These are phyloP conservation scores for Leptinotarsa tumamoca DNA, from an alignment of 2,888 invertebrate genomes.

Conservation along the genomic window DNA sequence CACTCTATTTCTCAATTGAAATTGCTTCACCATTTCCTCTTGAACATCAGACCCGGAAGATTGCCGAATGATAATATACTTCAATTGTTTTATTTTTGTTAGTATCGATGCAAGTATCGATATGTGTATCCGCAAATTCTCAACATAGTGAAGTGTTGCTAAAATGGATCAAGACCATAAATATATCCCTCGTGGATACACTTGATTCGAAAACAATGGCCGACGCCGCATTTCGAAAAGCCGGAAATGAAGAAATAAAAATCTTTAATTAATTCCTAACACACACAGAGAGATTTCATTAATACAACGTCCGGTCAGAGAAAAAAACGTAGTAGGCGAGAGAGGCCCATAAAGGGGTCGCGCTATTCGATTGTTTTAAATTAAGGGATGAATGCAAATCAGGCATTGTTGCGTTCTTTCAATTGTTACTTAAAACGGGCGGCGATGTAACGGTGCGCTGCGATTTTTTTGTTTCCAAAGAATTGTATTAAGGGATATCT, in stretches of 20 bases:
- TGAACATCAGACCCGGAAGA: no score
- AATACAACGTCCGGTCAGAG: constrained; percentile 48
- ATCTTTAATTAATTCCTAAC: constrained; percentile 53
- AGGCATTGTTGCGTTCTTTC: constrained; percentile 60
- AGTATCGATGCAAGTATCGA: no score
- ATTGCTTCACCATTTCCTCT: no score
- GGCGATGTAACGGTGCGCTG: constrained; percentile 53
- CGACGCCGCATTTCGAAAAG: constrained; percentile 41
- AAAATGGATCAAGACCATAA: neutral
- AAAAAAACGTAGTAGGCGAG: constrained; percentile 36
- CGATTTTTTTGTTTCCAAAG: constrained; percentile 57
- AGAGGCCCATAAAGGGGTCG: constrained; percentile 44
- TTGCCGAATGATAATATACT: no score
- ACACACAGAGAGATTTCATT: constrained; percentile 43
- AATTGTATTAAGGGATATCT: constrained; percentile 59
- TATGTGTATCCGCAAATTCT: no score
- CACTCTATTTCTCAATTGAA: no score
- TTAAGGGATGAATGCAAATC: constrained; percentile 62
- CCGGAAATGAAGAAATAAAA: constrained; percentile 58
- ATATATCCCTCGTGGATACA: constrained; percentile 7
- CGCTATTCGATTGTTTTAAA: constrained; percentile 59
- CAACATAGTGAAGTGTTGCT: no score
- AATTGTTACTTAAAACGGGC: constrained; percentile 60
- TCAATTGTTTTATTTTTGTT: no score
- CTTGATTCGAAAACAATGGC: constrained; percentile 23